Conservation (phyloP, 2,797 vertebrate genomes). For the Nannoperca australis region DNA sequence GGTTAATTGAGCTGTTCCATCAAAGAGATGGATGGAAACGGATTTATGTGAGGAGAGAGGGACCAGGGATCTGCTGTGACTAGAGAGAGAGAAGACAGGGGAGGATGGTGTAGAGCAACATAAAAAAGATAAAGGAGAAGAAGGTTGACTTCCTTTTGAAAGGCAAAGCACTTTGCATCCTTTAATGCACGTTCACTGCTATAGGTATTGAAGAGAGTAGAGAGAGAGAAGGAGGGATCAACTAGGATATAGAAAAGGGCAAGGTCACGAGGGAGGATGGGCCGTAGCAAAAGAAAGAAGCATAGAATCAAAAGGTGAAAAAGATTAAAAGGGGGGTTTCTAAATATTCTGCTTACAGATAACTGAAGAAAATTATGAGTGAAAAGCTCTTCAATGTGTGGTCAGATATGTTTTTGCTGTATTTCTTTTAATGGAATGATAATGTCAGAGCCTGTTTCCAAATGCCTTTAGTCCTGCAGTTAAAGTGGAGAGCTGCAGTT, state of each 20-base stretch:
- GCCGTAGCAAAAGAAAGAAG: conserved; percentile 21
- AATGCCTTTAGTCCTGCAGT: conserved; percentile 50
- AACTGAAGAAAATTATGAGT: neutral
- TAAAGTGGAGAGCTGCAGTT: conserved; percentile 55
- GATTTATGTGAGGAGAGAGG: conserved; percentile 72
- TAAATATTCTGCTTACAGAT: neutral
- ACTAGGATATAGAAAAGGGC: conserved; percentile 49
- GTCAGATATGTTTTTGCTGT: conserved; percentile 28
- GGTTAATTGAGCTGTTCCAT: conserved; percentile 83
- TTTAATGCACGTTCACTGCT: conserved; percentile 60
- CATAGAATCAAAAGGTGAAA: neutral
- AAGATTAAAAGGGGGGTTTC: conserved; percentile 12
- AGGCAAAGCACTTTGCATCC: conserved; percentile 61
- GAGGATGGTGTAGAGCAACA: conserved; percentile 23
- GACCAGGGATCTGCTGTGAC: conserved; percentile 37
- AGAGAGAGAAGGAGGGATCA: conserved; percentile 45
- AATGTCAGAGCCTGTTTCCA: conserved; percentile 50
- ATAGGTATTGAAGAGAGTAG: conserved; percentile 44
- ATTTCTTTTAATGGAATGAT: conserved; percentile 26
- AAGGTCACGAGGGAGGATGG: conserved; percentile 72
- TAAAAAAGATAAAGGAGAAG: conserved; percentile 31
- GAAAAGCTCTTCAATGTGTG: conserved; percentile 2
- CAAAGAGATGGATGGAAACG: conserved; percentile 77
- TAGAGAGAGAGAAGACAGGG: conserved; percentile 33
- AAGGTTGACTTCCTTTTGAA: conserved; percentile 69